Evolutionary conservation across 2,888 invertebrate species (phyloP).

Genomic region (Harpalus rubripes): DNA sequence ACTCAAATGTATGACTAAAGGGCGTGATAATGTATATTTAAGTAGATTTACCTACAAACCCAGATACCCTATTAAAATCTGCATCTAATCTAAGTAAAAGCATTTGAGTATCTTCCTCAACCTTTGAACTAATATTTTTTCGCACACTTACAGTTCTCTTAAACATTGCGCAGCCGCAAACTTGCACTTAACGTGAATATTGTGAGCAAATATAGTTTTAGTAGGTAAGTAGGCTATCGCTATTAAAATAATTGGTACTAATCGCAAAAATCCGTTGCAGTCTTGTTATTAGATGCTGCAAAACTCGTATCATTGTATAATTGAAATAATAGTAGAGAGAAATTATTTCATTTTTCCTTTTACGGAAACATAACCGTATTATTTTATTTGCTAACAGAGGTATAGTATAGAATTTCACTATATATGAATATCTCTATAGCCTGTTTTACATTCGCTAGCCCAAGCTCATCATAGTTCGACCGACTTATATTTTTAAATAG

Average conservation of each 20-base stretch:
- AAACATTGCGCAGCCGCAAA: background rate
- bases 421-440: too few relatives aligned
- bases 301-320: background rate
- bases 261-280: background rate
- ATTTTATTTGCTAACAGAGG: too few relatives aligned
- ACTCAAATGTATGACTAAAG: too few relatives aligned
- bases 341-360: background rate
- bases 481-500: too few relatives aligned
- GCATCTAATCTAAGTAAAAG: background rate
- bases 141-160: background rate
- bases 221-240: constrained; percentile 31
- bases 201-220: background rate
- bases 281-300: background rate
- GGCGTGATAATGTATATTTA: too few relatives aligned
- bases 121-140: background rate
- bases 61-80: background rate
- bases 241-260: constrained; percentile 25
- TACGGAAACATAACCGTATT: too few relatives aligned
- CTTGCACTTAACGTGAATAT: background rate
- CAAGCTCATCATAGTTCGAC: too few relatives aligned
- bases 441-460: too few relatives aligned
- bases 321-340: background rate
- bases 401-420: too few relatives aligned
- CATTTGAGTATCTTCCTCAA: background rate
- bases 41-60: too few relatives aligned